These are phyloP conservation scores for Drusus annulatus DNA, from an alignment of 1,140 invertebrate genomes.

Conservation along the genomic window DNA sequence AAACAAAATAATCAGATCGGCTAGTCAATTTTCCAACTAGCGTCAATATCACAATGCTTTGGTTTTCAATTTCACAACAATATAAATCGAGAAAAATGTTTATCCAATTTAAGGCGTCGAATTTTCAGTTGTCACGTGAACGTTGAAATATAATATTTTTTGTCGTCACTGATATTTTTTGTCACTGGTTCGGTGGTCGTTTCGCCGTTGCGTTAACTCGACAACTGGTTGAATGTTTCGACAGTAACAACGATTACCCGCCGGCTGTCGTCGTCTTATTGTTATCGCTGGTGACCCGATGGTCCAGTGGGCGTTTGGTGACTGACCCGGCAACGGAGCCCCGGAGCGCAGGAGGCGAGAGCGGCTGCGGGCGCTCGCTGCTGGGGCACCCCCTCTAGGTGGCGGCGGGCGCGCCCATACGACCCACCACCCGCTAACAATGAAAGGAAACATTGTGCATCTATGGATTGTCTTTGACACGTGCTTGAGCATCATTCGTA, in stretches of 20 bases:
- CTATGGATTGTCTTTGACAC: too few relatives aligned
- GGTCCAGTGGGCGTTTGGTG: conserved; percentile 46
- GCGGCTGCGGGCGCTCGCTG: background rate
- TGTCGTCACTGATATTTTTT: background rate
- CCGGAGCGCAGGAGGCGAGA: conserved; percentile 21
- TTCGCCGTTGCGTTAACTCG: too few relatives aligned
- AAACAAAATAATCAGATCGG: conserved; percentile 8
- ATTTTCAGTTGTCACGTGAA: too few relatives aligned
- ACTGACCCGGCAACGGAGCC: conserved; percentile 43
- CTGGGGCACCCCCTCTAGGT: conserved; percentile 29
- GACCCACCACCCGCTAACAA: background rate
- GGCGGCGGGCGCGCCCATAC: background rate
- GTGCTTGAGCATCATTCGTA: too few relatives aligned
- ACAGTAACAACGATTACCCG: too few relatives aligned
- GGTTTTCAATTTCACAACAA: too few relatives aligned
- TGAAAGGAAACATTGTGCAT: too few relatives aligned
- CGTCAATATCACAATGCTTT: background rate
- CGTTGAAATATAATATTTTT: background rate
- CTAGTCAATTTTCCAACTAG: background rate
- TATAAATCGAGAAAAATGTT: too few relatives aligned
- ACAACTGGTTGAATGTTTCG: too few relatives aligned
- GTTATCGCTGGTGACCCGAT: conserved; percentile 30
- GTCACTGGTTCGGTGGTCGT: background rate
- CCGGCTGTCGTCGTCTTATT: conserved; percentile 1
- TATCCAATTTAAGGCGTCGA: too few relatives aligned